Base-by-base conservation (phyloP, 2,888 invertebrate genomes). In the Anarsia innoxiella region DNA sequence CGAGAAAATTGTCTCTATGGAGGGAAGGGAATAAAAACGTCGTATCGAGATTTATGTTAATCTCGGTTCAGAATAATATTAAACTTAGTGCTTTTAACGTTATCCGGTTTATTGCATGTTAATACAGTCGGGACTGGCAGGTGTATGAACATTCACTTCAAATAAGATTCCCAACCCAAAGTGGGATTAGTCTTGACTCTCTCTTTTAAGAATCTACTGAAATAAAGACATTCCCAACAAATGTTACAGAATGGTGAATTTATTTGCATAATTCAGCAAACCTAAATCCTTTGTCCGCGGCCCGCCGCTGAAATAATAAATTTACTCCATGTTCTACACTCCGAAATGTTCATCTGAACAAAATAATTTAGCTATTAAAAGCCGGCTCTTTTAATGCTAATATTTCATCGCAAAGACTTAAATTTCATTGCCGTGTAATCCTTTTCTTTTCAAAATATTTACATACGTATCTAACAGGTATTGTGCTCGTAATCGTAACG, bases 191-290 rank as follows among this genome's bases (percentile, higher is more conserved):
- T 65, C 71, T 69, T 62, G 54, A 66, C 64, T 65, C 66, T n/a
- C n/a, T 64, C 70, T 76, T 77, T 75, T 75, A 75, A 80, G 79
- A 76, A 80, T 75, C 74, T 67, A 69, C 72, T 64, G 68, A 79
- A 79, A 80, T 80, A 79, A 80, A 79, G 79, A 78, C 80, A 78
- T 82, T 79, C 65, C 69, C 70, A 77, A 80, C 83, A 83, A 83
- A 80, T 83, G 83, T 83, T 82, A 79, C 83, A 77, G 73, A 79
- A 78, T 79, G 78, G 78, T 76, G 80, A 82, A 82, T 82, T 79
- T 80, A 83, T 83, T 83, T 83, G 80, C 80, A 82, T 83, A 83
- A 79, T 77, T 83, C 79, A 71, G 68, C 72, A 74, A 79, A 77
- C 73, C 78, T 73, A 73, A 82, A 79, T 76, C 82, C 77, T 79